Percentiles rank a stretch among this genome's conserved stretches.
Evolutionary conservation across 2,888 invertebrate genomes (phyloP).

Genomic region (Dasypolia templi): DNA sequence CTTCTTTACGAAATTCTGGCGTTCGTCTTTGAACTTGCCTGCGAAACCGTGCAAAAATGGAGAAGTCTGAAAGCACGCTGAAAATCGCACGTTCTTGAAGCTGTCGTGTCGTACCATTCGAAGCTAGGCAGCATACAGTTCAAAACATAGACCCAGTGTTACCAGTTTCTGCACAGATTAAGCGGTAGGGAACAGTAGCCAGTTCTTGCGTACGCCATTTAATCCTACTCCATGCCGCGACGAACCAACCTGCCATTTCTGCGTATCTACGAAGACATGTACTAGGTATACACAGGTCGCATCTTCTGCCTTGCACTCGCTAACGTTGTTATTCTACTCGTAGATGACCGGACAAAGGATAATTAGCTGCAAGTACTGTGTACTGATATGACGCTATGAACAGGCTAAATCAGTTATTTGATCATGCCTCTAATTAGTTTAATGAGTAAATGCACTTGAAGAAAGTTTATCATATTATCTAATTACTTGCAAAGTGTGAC

Average conservation of each 20-base stretch:
- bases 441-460: conserved; percentile 15
- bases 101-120: too few relatives aligned
- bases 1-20: too few relatives aligned
- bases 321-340: conserved; percentile 64
- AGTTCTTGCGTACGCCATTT: conserved; percentile 29
- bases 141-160: too few relatives aligned
- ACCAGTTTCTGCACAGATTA: too few relatives aligned
- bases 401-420: conserved; percentile 34
- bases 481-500: neutral
- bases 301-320: conserved; percentile 69
- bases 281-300: conserved; percentile 37
- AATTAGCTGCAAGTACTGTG: conserved; percentile 28
- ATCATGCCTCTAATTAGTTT: conserved; percentile 16
- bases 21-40: too few relatives aligned
- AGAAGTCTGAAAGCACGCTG: neutral
- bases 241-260: conserved; percentile 28
- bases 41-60: neutral
- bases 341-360: conserved; percentile 64
- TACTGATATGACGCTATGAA: conserved; percentile 17
- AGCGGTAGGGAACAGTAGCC: too few relatives aligned
- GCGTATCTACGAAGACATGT: conserved; percentile 20
- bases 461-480: conserved; percentile 24
- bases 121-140: too few relatives aligned
- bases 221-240: conserved; percentile 18
- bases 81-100: neutral